A percentile compares a stretch with the other conserved stretches of the same genome.
These are phyloP conservation scores for Scaptomyza graminum DNA, from an alignment of 1,140 invertebrate species.

Conservation along the genomic window DNA sequence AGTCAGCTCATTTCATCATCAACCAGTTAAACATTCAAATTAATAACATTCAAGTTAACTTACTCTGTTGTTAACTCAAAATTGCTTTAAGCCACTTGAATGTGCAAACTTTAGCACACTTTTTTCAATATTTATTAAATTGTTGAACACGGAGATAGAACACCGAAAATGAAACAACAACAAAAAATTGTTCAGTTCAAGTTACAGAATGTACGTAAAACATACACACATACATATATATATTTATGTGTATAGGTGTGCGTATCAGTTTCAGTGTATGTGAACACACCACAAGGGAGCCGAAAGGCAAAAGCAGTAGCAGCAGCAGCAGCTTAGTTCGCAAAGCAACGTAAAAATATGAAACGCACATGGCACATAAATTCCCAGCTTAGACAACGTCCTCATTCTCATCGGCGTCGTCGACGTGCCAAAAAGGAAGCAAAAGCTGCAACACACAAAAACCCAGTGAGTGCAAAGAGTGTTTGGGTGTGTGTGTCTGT, in stretches of 20 bases:
- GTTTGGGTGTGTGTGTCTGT: background rate
- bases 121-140: slow-evolving; percentile 59
- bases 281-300: slow-evolving; percentile 23
- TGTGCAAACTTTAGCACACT: slow-evolving; percentile 23
- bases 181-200: slow-evolving; percentile 5
- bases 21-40: background rate
- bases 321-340: slow-evolving; percentile 39
- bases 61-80: slow-evolving; percentile 5
- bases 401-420: slow-evolving; percentile 9
- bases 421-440: slow-evolving; percentile 46
- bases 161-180: slow-evolving; percentile 7
- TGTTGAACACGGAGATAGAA: slow-evolving; percentile 12
- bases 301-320: background rate
- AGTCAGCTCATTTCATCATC: slow-evolving; percentile 1
- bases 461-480: slow-evolving; percentile 31
- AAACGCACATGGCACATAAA: slow-evolving; percentile 74
- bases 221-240: background rate
- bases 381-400: slow-evolving; percentile 66
- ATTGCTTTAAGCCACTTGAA: slow-evolving; percentile 12
- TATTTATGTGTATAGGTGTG: slow-evolving; percentile 9
- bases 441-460: slow-evolving; percentile 39
- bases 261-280: slow-evolving; percentile 4
- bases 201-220: background rate
- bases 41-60: background rate
- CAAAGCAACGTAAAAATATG: slow-evolving; percentile 73